These are phyloP conservation scores for Setophaga petechia DNA, from an alignment of 2,113 vertebrate species.

Conservation along the genomic window DNA sequence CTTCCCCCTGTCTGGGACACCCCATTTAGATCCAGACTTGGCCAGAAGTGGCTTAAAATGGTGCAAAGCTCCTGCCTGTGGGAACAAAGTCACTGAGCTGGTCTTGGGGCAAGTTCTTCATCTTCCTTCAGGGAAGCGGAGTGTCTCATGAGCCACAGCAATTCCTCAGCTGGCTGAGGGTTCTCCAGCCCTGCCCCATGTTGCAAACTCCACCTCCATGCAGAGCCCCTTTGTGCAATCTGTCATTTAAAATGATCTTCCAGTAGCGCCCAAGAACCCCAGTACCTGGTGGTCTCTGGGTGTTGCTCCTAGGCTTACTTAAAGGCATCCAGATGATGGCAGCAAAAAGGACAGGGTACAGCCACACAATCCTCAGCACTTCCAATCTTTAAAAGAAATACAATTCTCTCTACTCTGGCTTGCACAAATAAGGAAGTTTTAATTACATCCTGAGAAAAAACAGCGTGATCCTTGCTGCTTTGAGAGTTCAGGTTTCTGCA, in stretches of 20 bases:
- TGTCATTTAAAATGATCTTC: neutral
- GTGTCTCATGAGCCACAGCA: rapidly evolving
- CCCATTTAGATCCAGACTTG: neutral
- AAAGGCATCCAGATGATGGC: neutral
- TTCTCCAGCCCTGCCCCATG: neutral
- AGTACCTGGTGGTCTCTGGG: neutral
- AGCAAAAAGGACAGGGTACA: neutral
- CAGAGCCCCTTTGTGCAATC: neutral
- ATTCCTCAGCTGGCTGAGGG: neutral
- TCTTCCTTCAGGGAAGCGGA: neutral
- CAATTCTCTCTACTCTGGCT: neutral
- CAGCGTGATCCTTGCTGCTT: neutral
- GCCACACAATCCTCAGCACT: neutral
- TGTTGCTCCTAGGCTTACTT: rapidly evolving
- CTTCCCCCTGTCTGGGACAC: neutral
- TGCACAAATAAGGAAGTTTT: neutral
- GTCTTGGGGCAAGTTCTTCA: neutral
- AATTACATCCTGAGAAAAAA: neutral
- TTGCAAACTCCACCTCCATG: neutral
- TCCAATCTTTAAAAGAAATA: neutral
- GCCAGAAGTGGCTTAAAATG: neutral
- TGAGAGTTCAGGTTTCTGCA: neutral
- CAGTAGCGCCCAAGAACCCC: neutral
- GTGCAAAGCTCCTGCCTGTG: neutral
- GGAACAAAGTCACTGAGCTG: neutral